These are phyloP conservation scores for Pipistrellus pipistrellus DNA, from an alignment of 2,797 vertebrate species.

Conservation along the genomic window DNA sequence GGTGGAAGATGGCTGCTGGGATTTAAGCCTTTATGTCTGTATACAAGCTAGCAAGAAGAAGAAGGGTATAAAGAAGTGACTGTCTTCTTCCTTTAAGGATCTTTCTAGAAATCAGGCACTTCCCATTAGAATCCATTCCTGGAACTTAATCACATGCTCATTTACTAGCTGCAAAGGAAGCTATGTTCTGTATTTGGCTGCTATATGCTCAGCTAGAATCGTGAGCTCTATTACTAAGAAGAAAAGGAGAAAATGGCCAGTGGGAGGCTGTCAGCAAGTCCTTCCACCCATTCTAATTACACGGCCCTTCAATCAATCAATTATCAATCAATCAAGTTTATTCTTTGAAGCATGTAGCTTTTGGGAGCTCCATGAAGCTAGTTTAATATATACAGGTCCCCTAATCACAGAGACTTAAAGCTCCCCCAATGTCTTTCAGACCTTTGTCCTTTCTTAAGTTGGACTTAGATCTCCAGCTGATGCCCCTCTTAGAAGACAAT, in stretches of 20 bases:
- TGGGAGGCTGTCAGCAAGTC: background rate
- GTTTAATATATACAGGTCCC: background rate
- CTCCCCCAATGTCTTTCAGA: background rate
- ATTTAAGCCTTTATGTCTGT: background rate
- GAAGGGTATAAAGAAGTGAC: background rate
- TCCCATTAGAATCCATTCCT: background rate
- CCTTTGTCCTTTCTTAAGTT: conserved; percentile 51
- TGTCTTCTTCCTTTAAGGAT: background rate
- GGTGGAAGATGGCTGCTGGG: background rate
- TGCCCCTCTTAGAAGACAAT: background rate
- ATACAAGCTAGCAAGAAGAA: conserved; percentile 2
- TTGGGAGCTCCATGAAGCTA: background rate
- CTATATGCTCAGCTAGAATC: background rate
- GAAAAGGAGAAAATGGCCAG: background rate
- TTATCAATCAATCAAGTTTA: too few species aligned
- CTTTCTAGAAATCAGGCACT: conserved; percentile 6
- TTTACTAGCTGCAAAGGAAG: background rate
- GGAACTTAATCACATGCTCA: background rate
- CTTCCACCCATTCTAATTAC: background rate
- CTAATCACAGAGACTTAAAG: background rate
- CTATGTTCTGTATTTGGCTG: background rate
- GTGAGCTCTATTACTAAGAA: background rate
- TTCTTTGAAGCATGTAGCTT: background rate
- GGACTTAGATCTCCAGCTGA: background rate
- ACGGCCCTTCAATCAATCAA: background rate